Evolutionary conservation across 1,140 invertebrate species (phyloP).

Genomic region (Drosophila trapezifrons): DNA sequence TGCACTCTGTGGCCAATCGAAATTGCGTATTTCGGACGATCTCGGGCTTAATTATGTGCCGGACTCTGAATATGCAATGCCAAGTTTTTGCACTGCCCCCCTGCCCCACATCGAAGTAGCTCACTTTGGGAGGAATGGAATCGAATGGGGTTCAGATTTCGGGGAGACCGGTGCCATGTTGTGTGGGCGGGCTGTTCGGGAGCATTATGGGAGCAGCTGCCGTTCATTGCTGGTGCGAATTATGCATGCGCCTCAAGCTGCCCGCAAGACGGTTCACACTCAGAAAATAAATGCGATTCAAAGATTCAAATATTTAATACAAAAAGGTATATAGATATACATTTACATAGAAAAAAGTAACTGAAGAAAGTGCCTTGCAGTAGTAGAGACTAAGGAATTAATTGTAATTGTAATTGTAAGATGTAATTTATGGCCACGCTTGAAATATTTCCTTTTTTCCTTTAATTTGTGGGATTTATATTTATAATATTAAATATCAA

Average conservation of each 20-base stretch:
- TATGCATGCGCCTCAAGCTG: constrained; percentile 73
- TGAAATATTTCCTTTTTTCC: too few relatives aligned
- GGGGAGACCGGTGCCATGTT: not conserved
- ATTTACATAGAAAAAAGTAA: too few relatives aligned
- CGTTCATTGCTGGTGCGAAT: constrained; percentile 63
- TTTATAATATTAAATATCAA: not conserved
- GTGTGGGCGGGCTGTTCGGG: constrained; percentile 16
- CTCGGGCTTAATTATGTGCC: constrained; percentile 58
- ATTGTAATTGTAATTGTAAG: too few relatives aligned
- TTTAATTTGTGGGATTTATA: too few relatives aligned
- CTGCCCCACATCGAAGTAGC: constrained; percentile 5
- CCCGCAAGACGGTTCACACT: constrained; percentile 6
- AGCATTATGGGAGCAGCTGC: constrained; percentile 57
- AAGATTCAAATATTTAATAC: too few relatives aligned
- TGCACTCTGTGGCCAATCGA: constrained; percentile 68
- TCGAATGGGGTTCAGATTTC: not conserved
- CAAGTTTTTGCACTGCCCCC: constrained; percentile 34
- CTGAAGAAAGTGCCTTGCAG: too few relatives aligned
- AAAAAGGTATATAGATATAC: too few relatives aligned
- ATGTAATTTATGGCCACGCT: too few relatives aligned
- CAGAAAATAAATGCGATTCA: not conserved
- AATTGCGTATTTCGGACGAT: constrained; percentile 66
- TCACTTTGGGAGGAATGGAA: constrained; percentile 3
- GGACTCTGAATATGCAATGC: constrained; percentile 50
- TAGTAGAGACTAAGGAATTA: too few relatives aligned